Evolutionary conservation across 2,888 invertebrate genomes (phyloP), one percentile per base, ranked within the genome.

Genomic region (Acanthococcus lagerstroemiae): DNA sequence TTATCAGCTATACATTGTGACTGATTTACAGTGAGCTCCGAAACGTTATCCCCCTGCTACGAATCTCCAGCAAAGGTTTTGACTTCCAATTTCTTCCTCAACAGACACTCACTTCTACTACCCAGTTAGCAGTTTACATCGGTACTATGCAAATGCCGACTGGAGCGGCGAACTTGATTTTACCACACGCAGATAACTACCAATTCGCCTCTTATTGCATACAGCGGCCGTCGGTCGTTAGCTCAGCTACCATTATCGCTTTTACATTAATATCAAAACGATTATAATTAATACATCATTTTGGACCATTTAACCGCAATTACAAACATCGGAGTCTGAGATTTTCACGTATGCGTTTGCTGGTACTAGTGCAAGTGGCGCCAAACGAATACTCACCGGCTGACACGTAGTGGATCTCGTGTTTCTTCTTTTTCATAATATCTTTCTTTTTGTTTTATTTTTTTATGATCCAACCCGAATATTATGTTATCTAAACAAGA

Each of bases 251-350:
- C n/a, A 9, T 37, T 37, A n/a, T 15, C n/a, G 12, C 37, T 37
- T 3, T n/a, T 37, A 37, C n/a, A 37, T 37, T 37, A 37, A n/a
- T 37, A 37, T 37, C 37, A 22, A 24, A 52, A 24, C 4, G 52
- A 52, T 52, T 52, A 52, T 52, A 52, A 52, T 52, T 52, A 52
- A 52, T 52, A 52, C 24, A 52, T 52, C 52, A 52, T 52, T 52
- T 52, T 52, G 21, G 12, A 22, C 22, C 15, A 22, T 12, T 52
- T 52, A 12, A 22, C 12, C 12, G 19, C 15, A 24, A 17, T n/a
- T 1, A 52, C 15, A 52, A 52, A 52, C 24, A 52, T 52, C 24
- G 24, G 15, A 22, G 12, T 5, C 19, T 15, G 52, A 52, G 19
- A 22, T 52, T 22, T 52, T 52, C 52, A 19, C 17, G 17, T 21